phyloP scores from a whole-genome alignment of 2,113 vertebrate species.

The Hemiscyllium ocellatum region DNA sequence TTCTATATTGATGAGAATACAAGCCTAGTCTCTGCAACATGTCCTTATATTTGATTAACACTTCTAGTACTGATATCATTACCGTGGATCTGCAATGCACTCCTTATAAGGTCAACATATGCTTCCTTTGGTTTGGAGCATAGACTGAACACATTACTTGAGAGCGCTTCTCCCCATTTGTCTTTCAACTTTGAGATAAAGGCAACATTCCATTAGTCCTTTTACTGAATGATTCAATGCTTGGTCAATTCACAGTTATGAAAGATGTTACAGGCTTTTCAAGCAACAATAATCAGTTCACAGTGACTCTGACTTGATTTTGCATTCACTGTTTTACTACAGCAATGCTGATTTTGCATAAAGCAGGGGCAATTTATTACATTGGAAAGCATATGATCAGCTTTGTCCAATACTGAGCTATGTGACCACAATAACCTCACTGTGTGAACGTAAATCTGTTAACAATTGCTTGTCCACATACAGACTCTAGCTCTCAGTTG shows the following conservation, averaged over 20 bases:
- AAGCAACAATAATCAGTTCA: neutral
- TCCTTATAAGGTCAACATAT: neutral
- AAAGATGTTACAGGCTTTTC: neutral
- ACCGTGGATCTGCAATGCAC: neutral
- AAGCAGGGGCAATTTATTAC: neutral
- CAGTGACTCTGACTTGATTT: neutral
- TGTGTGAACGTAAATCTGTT: constrained; percentile 5
- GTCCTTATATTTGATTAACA: neutral
- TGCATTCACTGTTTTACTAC: neutral
- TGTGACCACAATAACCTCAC: neutral
- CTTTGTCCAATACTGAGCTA: neutral
- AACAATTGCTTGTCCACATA: neutral
- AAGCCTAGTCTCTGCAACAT: neutral
- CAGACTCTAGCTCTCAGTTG: neutral
- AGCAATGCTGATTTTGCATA: neutral
- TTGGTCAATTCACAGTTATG: neutral
- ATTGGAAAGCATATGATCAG: neutral
- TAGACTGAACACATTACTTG: neutral
- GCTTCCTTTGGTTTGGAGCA: neutral
- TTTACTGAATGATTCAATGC: neutral
- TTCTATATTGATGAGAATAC: neutral
- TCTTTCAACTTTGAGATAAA: neutral
- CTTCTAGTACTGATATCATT: neutral
- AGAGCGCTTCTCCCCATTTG: neutral
- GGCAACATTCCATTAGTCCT: neutral